phyloP scores from a whole-genome alignment of 2,797 vertebrate species.

The Luscinia luscinia region DNA sequence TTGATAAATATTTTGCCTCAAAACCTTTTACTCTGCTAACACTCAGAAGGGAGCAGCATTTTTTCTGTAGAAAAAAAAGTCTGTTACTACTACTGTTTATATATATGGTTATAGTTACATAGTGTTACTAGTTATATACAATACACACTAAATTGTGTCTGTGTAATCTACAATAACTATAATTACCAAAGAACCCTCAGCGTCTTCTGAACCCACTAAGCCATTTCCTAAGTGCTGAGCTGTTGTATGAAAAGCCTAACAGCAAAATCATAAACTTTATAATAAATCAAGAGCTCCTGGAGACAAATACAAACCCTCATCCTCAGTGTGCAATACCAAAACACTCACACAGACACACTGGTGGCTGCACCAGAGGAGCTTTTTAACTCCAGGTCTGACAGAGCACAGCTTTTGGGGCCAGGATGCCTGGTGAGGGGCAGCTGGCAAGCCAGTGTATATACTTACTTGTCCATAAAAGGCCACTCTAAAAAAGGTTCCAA shows the following conservation, averaged over 20 bases:
- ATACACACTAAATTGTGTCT: neutral
- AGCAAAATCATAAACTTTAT: neutral
- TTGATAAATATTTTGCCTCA: neutral
- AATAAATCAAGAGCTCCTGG: neutral
- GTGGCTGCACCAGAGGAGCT: neutral
- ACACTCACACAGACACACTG: accelerated
- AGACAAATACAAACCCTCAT: neutral
- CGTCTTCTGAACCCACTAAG: neutral
- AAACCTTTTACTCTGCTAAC: neutral
- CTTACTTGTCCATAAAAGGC: conserved; percentile 96
- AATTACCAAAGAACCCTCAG: neutral
- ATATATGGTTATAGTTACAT: neutral
- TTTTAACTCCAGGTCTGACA: neutral
- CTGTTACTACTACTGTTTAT: neutral
- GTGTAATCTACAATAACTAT: neutral
- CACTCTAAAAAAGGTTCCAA: conserved; percentile 96
- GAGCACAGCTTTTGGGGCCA: neutral
- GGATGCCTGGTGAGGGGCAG: neutral
- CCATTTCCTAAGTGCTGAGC: neutral
- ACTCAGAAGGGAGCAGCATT: neutral
- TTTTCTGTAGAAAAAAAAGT: neutral
- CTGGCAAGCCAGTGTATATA: neutral
- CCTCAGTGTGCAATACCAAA: neutral
- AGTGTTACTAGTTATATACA: neutral
- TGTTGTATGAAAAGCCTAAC: neutral